Evolutionary conservation across 2,797 vertebrate genomes (phyloP).

Genomic region (Meriones psammophilus): DNA sequence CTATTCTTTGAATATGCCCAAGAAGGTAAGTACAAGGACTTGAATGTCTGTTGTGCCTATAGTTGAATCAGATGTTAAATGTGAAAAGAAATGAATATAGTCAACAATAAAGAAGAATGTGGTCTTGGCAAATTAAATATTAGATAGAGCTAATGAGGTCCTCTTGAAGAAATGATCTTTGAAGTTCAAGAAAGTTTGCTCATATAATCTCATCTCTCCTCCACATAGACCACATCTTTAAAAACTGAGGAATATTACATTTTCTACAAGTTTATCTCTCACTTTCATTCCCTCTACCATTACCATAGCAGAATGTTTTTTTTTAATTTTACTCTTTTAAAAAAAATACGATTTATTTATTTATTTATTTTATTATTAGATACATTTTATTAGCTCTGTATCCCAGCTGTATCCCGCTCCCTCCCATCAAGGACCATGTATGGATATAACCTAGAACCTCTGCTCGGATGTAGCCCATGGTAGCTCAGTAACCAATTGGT

Average conservation of each 20-base stretch:
- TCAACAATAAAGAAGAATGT: neutral
- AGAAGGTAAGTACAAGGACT: slow-evolving; percentile 16
- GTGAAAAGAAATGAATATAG: slow-evolving; percentile 13
- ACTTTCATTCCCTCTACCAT: neutral
- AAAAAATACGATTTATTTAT: no score
- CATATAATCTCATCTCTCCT: neutral
- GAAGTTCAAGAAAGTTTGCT: slow-evolving; percentile 35
- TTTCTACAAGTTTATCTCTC: slow-evolving; percentile 34
- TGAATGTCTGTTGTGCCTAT: neutral
- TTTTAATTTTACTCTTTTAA: no score
- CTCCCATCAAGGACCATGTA: no score
- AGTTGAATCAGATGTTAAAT: neutral
- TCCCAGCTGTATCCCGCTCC: no score
- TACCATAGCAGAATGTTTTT: neutral
- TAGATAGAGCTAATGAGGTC: slow-evolving; percentile 49
- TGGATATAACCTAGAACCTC: no score
- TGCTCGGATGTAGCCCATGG: no score
- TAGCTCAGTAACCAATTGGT: no score
- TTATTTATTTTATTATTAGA: no score
- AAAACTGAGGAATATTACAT: slow-evolving; percentile 20
- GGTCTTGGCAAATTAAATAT: slow-evolving; percentile 45
- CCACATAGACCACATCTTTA: slow-evolving; percentile 24
- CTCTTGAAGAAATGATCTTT: slow-evolving; percentile 39
- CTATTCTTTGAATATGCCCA: slow-evolving; percentile 35
- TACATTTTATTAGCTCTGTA: no score